Percentiles rank a stretch among this genome's conserved stretches.
Conservation (phyloP, 2,888 invertebrate genomes). For the Diloba caeruleocephala region DNA sequence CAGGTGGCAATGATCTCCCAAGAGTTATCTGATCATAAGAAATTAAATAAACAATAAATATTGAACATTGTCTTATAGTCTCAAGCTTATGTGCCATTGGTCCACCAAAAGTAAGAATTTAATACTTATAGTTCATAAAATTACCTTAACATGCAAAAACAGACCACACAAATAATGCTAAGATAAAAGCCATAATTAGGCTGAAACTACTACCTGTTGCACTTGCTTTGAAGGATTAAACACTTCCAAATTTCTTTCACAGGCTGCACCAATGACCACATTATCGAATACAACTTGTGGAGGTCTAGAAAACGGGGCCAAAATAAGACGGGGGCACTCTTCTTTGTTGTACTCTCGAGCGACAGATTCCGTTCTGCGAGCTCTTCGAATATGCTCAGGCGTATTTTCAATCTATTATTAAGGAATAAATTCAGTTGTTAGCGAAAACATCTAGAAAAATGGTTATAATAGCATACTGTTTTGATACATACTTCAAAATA, state of each 20-base stretch:
- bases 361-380: conserved; percentile 72
- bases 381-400: conserved; percentile 78
- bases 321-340: conserved; percentile 85
- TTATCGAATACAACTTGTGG: conserved; percentile 92
- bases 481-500: conserved; percentile 50
- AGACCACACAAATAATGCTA: too few species aligned
- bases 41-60: too few species aligned
- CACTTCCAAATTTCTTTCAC: conserved; percentile 87
- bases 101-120: too few species aligned
- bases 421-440: conserved; percentile 7
- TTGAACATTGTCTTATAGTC: too few species aligned
- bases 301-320: conserved; percentile 91
- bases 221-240: conserved; percentile 87
- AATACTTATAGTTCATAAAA: too few species aligned
- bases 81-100: too few species aligned
- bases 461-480: background rate
- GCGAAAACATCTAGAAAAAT: background rate
- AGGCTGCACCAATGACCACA: conserved; percentile 88
- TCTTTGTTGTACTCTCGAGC: conserved; percentile 73
- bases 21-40: conserved; percentile 70
- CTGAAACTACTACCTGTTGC: conserved; percentile 70
- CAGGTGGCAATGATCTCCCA: conserved; percentile 83
- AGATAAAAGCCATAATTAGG: background rate
- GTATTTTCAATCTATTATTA: conserved; percentile 83
- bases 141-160: too few species aligned